Base-by-base conservation (phyloP, 2,888 invertebrate species). In the Drosophila maculinotata region DNA sequence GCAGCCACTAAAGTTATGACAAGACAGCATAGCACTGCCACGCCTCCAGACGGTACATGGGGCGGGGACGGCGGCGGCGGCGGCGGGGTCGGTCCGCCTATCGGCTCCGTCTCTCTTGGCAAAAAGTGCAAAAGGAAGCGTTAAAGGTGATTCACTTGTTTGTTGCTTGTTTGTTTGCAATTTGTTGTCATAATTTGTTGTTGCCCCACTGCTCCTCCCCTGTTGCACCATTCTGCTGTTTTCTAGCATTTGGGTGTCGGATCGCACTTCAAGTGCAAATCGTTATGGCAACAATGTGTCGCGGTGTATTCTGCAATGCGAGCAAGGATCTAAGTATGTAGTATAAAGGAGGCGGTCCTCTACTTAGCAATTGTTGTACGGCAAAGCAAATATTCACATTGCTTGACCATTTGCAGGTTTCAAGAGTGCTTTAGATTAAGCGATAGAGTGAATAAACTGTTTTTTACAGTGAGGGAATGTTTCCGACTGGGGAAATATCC, bases 141-240 rank as follows among this genome's bases (percentile, higher is more conserved):
- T 79, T 85, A 85, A 87, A 85, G 83, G 87, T 83, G 85, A 87
- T 85, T 87, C 82, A 72, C 77, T 83, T 87, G 73, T 80, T 87
- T 82, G 81, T 86, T 75, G 65, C 87, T 80, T 80, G 87, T 87
- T 85, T 83, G 87, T 70, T 85, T 77, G 83, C 87, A 85, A 87
- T 83, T 83, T 87, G 83, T 85, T 83, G 82, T 67, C 79, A 87
- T 82, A 81, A 81, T 82, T 76, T 71, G 67, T 69, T 70, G 53
- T 60, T 57, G 48, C 7, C 20, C 20, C 20, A 20, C 20, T 52
- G 58, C 41, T 52, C 63, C 47, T 65, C 54, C 57, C 48, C 49
- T 56, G 58, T 38, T 60, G 45, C 31, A 10, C 41, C n/a, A n/a
- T n/a, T 31, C 17, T 44, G 12, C 35, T 59, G 44, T 35, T 57